phyloP scores from a whole-genome alignment of 2,888 invertebrate genomes.

The Gisinianus flammeolus region DNA sequence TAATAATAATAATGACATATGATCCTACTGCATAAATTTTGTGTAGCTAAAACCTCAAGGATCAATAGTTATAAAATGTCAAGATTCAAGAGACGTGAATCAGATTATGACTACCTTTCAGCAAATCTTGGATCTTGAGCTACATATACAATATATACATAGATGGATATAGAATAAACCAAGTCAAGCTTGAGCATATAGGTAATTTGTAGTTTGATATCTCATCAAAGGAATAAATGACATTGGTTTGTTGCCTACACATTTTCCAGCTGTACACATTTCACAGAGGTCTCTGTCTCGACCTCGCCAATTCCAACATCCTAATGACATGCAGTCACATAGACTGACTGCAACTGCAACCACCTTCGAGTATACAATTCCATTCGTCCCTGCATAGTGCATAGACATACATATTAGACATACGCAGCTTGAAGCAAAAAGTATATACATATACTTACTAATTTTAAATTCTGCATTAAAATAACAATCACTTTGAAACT shows the following conservation, averaged over 20 bases:
- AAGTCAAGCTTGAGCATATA: not conserved
- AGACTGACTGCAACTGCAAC: no score
- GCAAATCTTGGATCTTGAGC: not conserved
- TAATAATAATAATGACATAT: no score
- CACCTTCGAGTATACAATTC: not conserved
- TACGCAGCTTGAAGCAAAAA: no score
- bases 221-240: not conserved
- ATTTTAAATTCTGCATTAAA: no score
- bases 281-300: slow-evolving; percentile 2
- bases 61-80: slow-evolving; percentile 10
- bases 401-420: no score
- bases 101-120: slow-evolving; percentile 6
- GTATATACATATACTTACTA: no score
- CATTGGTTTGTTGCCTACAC: no score
- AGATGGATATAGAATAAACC: not conserved
- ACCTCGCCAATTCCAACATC: no score
- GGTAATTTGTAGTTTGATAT: not conserved
- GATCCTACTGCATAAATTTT: no score
- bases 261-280: not conserved
- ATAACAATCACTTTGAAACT: no score
- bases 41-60: no score
- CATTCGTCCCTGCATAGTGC: slow-evolving; percentile 6
- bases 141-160: not conserved
- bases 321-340: no score
- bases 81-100: slow-evolving; percentile 9